These are phyloP conservation scores for Platanista minor DNA, from an alignment of 2,113 vertebrate species.

Conservation along the genomic window DNA sequence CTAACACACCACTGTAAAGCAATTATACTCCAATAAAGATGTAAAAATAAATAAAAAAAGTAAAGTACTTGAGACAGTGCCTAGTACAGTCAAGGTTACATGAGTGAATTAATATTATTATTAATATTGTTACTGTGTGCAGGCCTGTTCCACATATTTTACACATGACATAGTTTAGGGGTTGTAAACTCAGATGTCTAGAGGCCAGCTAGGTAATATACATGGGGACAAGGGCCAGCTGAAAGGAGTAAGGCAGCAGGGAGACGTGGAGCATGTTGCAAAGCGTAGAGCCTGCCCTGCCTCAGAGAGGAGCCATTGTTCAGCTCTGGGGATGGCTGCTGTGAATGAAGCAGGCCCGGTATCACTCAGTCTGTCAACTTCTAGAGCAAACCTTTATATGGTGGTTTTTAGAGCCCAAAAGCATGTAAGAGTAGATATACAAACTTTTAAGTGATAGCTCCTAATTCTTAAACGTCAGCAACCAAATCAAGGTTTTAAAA, in stretches of 20 bases:
- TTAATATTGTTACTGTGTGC: too few species aligned
- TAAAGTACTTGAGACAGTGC: neutral
- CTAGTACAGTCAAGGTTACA: neutral
- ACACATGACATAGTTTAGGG: too few species aligned
- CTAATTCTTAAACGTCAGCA: neutral
- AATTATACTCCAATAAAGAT: too few species aligned
- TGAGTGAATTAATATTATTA: neutral
- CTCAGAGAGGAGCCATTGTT: neutral
- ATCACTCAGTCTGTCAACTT: neutral
- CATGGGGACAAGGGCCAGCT: neutral
- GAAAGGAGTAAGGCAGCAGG: neutral
- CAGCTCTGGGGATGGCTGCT: neutral
- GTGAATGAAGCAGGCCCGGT: neutral
- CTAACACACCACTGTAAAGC: too few species aligned
- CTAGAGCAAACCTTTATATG: neutral
- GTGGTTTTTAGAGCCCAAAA: neutral
- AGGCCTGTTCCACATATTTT: neutral
- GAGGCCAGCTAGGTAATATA: neutral
- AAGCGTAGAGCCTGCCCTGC: accelerated
- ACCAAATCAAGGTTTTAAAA: neutral
- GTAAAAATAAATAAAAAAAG: neutral
- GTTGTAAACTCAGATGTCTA: neutral
- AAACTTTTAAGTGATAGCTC: neutral
- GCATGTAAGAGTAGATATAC: neutral
- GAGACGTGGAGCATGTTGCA: neutral